These are phyloP conservation scores for Archivesica marissinica DNA, from an alignment of 1,140 invertebrate genomes.

Conservation along the genomic window DNA sequence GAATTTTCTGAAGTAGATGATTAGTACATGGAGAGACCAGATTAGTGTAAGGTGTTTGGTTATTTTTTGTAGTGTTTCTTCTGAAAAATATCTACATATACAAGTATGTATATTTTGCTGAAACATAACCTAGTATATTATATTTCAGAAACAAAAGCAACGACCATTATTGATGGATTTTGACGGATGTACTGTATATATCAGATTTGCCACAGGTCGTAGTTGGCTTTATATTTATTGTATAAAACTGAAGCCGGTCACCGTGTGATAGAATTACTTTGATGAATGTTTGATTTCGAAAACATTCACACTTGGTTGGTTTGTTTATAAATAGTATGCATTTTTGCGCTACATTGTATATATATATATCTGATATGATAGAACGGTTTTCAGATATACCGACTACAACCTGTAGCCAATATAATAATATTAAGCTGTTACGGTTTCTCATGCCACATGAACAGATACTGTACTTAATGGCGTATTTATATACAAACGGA, in stretches of 20 bases:
- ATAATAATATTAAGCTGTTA: not conserved
- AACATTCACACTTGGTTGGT: not conserved
- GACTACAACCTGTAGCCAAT: not conserved
- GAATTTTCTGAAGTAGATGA: not conserved
- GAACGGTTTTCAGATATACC: not conserved
- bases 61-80: not conserved
- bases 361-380: not conserved
- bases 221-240: not conserved
- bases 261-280: too few relatives aligned
- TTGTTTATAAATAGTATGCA: constrained; percentile 11
- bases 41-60: not conserved
- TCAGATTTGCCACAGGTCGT: not conserved
- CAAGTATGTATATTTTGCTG: too few relatives aligned
- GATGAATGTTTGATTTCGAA: not conserved
- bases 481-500: too few relatives aligned
- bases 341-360: not conserved
- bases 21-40: not conserved
- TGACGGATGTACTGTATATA: not conserved
- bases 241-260: too few relatives aligned
- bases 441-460: not conserved
- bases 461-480: too few relatives aligned
- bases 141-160: too few relatives aligned
- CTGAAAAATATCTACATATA: not conserved
- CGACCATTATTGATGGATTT: too few relatives aligned
- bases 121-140: too few relatives aligned